Evolutionary conservation across 2,797 vertebrate species (phyloP).

Genomic region (Poeciliopsis infans): DNA sequence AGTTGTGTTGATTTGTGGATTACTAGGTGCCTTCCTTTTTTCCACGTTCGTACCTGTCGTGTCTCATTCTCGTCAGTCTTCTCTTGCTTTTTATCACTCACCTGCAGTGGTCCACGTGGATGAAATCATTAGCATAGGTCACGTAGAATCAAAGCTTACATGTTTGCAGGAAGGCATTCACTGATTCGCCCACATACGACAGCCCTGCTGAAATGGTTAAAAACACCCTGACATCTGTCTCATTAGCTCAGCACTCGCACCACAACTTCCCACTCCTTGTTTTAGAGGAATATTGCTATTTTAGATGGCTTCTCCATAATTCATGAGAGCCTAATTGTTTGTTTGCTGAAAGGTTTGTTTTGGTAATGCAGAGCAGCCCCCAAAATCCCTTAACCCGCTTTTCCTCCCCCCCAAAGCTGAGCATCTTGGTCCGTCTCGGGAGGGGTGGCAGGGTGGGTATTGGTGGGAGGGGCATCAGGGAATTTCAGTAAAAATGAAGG

Average conservation of each 20-base stretch:
- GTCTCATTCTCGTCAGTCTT: slow-evolving; percentile 34
- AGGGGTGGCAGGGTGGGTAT: slow-evolving; percentile 21
- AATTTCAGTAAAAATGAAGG: slow-evolving; percentile 71
- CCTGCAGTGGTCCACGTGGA: slow-evolving; percentile 41
- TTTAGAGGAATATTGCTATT: slow-evolving; percentile 65
- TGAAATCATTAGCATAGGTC: slow-evolving; percentile 34
- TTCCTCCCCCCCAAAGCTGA: slow-evolving; percentile 62
- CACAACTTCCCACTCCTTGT: slow-evolving; percentile 62
- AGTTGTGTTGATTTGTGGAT: slow-evolving; percentile 49
- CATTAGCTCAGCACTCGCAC: slow-evolving; percentile 65
- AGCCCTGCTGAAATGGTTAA: slow-evolving; percentile 42
- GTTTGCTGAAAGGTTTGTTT: slow-evolving; percentile 84
- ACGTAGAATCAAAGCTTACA: slow-evolving; percentile 28
- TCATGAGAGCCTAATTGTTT: slow-evolving; percentile 83
- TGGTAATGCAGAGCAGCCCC: slow-evolving; percentile 77
- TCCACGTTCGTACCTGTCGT: slow-evolving; percentile 1
- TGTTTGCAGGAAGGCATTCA: slow-evolving; percentile 32
- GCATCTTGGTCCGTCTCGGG: slow-evolving; percentile 65
- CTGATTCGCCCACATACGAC: slow-evolving; percentile 17
- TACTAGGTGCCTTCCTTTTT: slow-evolving; percentile 50
- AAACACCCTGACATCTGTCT: slow-evolving; percentile 60
- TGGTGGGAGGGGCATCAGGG: slow-evolving; percentile 50
- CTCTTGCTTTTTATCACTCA: slow-evolving; percentile 49
- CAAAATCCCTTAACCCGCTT: slow-evolving; percentile 67
- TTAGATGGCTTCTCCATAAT: slow-evolving; percentile 79